These are phyloP conservation scores for Fulica atra DNA, from an alignment of 2,113 vertebrate genomes.

Conservation along the genomic window DNA sequence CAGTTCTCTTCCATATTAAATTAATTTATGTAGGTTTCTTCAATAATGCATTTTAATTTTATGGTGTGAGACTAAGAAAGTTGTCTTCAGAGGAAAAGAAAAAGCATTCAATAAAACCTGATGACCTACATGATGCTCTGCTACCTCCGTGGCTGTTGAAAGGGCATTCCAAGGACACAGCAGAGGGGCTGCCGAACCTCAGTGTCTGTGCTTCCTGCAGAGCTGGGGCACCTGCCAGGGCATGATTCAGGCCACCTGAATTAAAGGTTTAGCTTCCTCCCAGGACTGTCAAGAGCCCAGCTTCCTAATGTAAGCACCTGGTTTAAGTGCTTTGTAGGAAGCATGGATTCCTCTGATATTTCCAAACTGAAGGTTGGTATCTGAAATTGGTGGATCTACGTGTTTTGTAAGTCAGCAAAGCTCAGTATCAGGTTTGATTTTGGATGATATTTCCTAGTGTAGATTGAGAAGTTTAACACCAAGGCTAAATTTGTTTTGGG, in stretches of 20 bases:
- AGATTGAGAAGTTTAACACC: background rate
- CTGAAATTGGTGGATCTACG: background rate
- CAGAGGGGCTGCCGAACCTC: background rate
- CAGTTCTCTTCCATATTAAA: background rate
- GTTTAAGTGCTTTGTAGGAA: background rate
- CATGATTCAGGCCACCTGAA: background rate
- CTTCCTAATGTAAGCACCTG: background rate
- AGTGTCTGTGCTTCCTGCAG: background rate
- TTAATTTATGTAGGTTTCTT: background rate
- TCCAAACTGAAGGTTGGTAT: background rate
- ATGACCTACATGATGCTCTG: background rate
- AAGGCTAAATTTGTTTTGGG: background rate
- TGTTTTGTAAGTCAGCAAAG: fast-evolving
- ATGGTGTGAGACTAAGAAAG: background rate
- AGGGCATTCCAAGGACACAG: background rate
- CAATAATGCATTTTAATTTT: background rate
- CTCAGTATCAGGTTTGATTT: background rate
- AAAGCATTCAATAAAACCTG: background rate
- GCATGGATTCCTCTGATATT: background rate
- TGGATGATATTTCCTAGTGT: background rate
- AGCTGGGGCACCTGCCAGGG: background rate
- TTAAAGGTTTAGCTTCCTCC: background rate
- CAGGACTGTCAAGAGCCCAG: background rate
- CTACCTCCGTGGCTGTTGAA: background rate
- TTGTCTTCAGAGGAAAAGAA: background rate